Conservation (phyloP, 1,140 invertebrate species). For the Caerostris darwini region DNA sequence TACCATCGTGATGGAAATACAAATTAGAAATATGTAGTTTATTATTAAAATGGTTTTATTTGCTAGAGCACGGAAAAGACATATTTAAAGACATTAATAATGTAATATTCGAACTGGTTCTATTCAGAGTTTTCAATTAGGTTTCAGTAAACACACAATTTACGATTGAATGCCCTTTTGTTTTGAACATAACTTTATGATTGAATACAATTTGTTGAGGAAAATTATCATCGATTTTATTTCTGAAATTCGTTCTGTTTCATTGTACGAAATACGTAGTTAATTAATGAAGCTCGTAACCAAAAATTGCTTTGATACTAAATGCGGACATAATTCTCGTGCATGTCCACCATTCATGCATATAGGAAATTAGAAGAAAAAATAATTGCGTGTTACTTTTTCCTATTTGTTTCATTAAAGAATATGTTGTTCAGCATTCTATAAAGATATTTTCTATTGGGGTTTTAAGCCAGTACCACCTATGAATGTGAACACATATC, state of each 20-base stretch:
- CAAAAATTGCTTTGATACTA: neutral
- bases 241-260: neutral
- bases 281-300: neutral
- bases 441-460: too few species aligned
- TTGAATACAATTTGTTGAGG: neutral
- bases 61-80: too few species aligned
- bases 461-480: too few species aligned
- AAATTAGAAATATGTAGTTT: too few species aligned
- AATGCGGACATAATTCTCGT: neutral
- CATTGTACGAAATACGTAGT: neutral
- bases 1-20: too few species aligned
- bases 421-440: too few species aligned
- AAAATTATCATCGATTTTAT: neutral
- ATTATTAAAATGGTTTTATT: too few species aligned
- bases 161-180: neutral
- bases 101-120: too few species aligned
- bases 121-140: too few species aligned
- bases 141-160: too few species aligned
- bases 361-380: neutral
- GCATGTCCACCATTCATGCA: neutral
- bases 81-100: too few species aligned
- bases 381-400: neutral
- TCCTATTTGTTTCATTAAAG: neutral
- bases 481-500: too few species aligned
- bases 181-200: neutral